A percentile compares a stretch with the other conserved stretches of the same genome.
Conservation (phyloP, 2,888 invertebrate genomes). For the Bursaphelenchus okinawaensis region DNA sequence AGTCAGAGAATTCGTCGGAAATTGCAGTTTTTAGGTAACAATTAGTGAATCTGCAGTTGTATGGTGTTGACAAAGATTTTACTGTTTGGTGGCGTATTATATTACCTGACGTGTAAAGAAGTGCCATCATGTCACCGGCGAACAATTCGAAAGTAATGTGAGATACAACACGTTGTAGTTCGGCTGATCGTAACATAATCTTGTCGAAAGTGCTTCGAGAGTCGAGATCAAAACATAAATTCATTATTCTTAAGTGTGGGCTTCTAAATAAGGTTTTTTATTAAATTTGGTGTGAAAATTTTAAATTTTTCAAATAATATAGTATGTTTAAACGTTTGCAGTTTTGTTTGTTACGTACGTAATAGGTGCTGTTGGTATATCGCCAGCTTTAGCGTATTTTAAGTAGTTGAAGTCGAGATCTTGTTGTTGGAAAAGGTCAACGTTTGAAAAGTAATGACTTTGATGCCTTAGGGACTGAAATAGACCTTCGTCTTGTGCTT, state of each 20-base stretch:
- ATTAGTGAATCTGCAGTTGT: no score
- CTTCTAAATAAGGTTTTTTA: slow-evolving; percentile 38
- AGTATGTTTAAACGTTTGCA: slow-evolving; percentile 5
- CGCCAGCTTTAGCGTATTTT: slow-evolving; percentile 38
- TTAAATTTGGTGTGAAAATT: not conserved
- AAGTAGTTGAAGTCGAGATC: slow-evolving; percentile 36
- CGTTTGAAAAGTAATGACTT: slow-evolving; percentile 46
- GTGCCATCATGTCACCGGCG: slow-evolving; percentile 81
- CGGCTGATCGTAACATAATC: slow-evolving; percentile 54
- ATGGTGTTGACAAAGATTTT: slow-evolving; percentile 1
- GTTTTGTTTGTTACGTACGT: not conserved
- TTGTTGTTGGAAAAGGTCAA: slow-evolving; percentile 33
- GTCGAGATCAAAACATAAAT: slow-evolving; percentile 66
- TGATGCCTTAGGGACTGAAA: slow-evolving; percentile 35
- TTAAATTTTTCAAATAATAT: not conserved
- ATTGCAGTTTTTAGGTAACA: no score
- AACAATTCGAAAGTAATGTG: slow-evolving; percentile 80
- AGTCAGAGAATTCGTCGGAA: no score
- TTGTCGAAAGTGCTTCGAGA: slow-evolving; percentile 59
- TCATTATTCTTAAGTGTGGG: slow-evolving; percentile 65
- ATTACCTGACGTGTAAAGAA: slow-evolving; percentile 72
- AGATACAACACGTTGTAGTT: slow-evolving; percentile 64
- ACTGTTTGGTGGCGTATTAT: not conserved
- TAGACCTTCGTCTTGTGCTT: slow-evolving; percentile 6
- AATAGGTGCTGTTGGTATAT: slow-evolving; percentile 19